These are phyloP conservation scores for Punctoribates punctum DNA, from an alignment of 2,888 invertebrate genomes.

Conservation along the genomic window DNA sequence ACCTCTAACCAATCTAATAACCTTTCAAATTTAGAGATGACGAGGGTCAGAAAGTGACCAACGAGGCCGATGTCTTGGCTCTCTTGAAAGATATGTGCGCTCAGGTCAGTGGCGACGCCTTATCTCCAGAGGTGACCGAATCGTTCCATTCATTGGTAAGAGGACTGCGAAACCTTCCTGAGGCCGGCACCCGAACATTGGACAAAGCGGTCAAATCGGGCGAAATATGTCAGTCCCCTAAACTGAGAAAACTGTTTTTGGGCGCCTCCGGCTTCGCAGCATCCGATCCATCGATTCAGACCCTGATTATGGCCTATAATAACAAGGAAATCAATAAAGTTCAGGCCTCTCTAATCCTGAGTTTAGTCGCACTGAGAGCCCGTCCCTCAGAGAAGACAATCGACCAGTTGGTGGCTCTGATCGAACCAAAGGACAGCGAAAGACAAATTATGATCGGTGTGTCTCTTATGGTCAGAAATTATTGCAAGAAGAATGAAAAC, in stretches of 20 bases:
- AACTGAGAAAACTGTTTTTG: slow-evolving; percentile 28
- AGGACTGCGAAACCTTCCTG: slow-evolving; percentile 14
- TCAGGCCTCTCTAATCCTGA: not conserved
- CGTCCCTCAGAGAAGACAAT: slow-evolving; percentile 24
- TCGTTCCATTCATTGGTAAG: slow-evolving; percentile 24
- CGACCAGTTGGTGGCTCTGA: slow-evolving; percentile 15
- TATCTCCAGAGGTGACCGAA: slow-evolving; percentile 1
- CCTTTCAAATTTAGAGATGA: slow-evolving; percentile 8
- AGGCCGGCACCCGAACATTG: slow-evolving; percentile 8
- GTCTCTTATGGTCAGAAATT: slow-evolving; percentile 32
- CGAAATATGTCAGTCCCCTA: not conserved
- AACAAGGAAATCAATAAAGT: slow-evolving; percentile 2
- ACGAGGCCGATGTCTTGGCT: slow-evolving; percentile 11
- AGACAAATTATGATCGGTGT: not conserved
- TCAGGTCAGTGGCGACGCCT: not conserved
- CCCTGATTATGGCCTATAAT: slow-evolving; percentile 29
- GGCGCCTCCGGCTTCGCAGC: slow-evolving; percentile 36
- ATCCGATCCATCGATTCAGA: slow-evolving; percentile 24
- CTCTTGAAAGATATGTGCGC: slow-evolving; percentile 28
- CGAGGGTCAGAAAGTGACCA: slow-evolving; percentile 15
- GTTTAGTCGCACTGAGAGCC: slow-evolving; percentile 27
- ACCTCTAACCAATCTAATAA: slow-evolving; percentile 1
- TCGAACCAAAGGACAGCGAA: slow-evolving; percentile 6
- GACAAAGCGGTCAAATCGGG: slow-evolving; percentile 38
- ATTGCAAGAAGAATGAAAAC: slow-evolving; percentile 30